Evolutionary conservation across 1,140 invertebrate genomes (phyloP), one percentile per base, ranked within the genome.

Genomic region (Bicyclus anynana): DNA sequence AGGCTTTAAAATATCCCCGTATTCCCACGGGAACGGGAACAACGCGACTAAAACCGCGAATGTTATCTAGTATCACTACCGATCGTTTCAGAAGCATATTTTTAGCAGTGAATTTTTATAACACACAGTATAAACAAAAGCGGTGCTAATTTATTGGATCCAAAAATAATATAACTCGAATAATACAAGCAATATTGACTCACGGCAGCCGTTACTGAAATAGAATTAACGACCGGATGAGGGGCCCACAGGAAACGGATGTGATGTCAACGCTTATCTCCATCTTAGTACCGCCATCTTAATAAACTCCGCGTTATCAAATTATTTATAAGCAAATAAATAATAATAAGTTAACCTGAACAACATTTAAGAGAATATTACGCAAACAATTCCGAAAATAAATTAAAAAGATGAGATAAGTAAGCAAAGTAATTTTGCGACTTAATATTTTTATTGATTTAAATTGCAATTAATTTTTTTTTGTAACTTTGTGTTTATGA

Each of bases 141-240:
- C 3, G 10, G 1, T 12, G 29, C 3, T 7, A 29, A 29, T 29
- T 29, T 5, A 29, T 7, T 29, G 27, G 5, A 7, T 29, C 10
- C 5, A 7, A 23, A 23, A 23, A 7, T 33, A 33, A 33, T 33
- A 33, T 33, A 12, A 12, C 29, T 12, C 10, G 29, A 33, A 33
- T 0, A 12, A 1, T 33, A 57, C 62, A 71, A 74, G 62, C 68
- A 65, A 67, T 74, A 80, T 77, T 70, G 62, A 76, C 78, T 78
- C 74, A 78, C 69, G 69, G 69, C 66, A 67, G 64, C 61, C 74
- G 70, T 72, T 60, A 70, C 65, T 69, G 72, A 81, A 84, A 81
- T 84, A 82, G 80, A 82, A 83, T 85, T 77, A 83, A 79, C 74
- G 77, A 80, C 74, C 74, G 65, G 70, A 74, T 78, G 80, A 82